Evolutionary conservation across 2,797 vertebrate genomes (phyloP).

Genomic region (Chanos chanos): DNA sequence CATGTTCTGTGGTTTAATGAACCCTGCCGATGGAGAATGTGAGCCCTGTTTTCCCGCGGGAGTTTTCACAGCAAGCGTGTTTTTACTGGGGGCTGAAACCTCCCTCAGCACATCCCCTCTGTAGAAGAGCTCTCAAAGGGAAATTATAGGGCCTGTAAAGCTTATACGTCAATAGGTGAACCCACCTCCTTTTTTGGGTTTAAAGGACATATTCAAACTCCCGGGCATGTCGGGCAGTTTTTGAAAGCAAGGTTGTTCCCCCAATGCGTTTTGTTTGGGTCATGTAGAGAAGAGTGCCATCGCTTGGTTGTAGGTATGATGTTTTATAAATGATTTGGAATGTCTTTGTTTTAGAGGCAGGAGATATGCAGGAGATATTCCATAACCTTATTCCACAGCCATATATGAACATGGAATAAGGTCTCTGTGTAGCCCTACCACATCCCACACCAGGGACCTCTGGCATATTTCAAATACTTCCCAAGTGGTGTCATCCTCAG

Average conservation of each 20-base stretch:
- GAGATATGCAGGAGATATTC: too few relatives aligned
- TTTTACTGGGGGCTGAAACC: constrained; percentile 13
- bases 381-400: too few relatives aligned
- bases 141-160: constrained; percentile 31
- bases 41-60: not conserved
- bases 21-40: not conserved
- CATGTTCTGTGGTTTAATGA: constrained; percentile 15
- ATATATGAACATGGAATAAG: constrained; percentile 19
- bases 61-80: not conserved
- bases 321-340: too few relatives aligned
- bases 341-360: too few relatives aligned
- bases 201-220: too few relatives aligned
- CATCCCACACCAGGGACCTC: constrained; percentile 17
- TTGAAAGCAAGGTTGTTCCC: too few relatives aligned
- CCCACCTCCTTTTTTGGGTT: constrained; percentile 10
- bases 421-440: not conserved
- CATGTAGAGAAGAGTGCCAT: too few relatives aligned
- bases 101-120: constrained; percentile 7
- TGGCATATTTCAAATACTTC: constrained; percentile 38
- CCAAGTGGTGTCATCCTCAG: constrained; percentile 46
- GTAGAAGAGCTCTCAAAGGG: constrained; percentile 35
- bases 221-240: not conserved
- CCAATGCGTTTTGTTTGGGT: too few relatives aligned
- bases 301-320: too few relatives aligned
- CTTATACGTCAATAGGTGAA: constrained; percentile 10